A percentile compares a stretch with the other conserved stretches of the same genome.
Evolutionary conservation across 2,888 invertebrate species (phyloP).

Genomic region (Drosophila fulvimacula): DNA sequence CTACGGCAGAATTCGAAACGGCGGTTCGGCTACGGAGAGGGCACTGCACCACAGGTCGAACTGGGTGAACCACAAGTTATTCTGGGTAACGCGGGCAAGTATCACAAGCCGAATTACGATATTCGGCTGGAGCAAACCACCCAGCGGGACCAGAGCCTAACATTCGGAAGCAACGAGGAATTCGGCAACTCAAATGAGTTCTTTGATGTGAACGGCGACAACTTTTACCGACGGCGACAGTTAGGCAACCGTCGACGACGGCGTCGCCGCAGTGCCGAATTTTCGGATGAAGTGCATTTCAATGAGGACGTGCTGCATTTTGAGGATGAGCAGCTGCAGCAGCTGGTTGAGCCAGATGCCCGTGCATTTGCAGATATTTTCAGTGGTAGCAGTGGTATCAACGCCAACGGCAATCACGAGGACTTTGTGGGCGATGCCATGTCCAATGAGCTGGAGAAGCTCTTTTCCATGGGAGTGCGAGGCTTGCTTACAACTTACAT

Average conservation of each 20-base stretch:
- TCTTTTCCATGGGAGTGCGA: slow-evolving; percentile 93
- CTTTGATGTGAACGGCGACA: slow-evolving; percentile 61
- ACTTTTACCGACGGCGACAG: slow-evolving; percentile 68
- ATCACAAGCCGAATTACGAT: slow-evolving; percentile 71
- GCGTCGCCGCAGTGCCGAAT: slow-evolving; percentile 40
- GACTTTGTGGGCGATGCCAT: slow-evolving; percentile 88
- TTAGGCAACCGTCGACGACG: slow-evolving; percentile 62
- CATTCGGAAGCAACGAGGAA: slow-evolving; percentile 55
- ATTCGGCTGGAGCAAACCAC: slow-evolving; percentile 67
- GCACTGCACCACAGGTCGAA: slow-evolving; percentile 53
- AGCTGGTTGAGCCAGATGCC: slow-evolving; percentile 82
- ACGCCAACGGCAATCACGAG: slow-evolving; percentile 79
- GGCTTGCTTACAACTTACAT: slow-evolving; percentile 92
- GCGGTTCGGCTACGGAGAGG: slow-evolving; percentile 72
- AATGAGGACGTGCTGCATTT: slow-evolving; percentile 80
- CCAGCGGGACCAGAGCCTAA: slow-evolving; percentile 59
- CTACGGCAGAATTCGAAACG: slow-evolving; percentile 83
- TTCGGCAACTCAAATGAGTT: slow-evolving; percentile 53
- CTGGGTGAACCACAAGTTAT: slow-evolving; percentile 73
- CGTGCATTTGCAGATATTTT: slow-evolving; percentile 83
- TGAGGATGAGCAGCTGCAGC: slow-evolving; percentile 76
- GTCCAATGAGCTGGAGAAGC: slow-evolving; percentile 92
- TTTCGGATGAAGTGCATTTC: slow-evolving; percentile 75
- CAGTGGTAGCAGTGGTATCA: slow-evolving; percentile 23
- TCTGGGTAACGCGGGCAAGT: slow-evolving; percentile 64